Evolutionary conservation across 2,888 invertebrate genomes (phyloP), one percentile per base, ranked within the genome.

Genomic region (Marasmarcha lunaedactyla): DNA sequence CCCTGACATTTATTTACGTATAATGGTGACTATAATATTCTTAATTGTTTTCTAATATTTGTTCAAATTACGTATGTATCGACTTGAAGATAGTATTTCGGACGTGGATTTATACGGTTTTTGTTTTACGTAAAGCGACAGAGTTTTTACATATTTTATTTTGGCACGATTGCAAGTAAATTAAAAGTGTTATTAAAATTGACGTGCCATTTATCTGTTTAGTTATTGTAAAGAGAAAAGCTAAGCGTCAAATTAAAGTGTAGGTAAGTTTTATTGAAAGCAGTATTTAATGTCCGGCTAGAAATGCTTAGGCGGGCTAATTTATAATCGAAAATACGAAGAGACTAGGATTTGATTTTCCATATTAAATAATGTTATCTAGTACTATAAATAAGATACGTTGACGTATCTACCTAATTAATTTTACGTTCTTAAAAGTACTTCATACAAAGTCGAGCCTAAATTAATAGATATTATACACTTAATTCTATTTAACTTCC

Each of bases 1-100:
- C 91, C 91, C 91, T 91, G 91, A 90, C 90, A 90, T 88, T 89
- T 90, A 90, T 90, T 91, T 91, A 91, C 91, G 91, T 91, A 91
- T 91, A 88, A 90, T 89, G 89, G 90, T 89, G 89, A 78, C 76
- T 81, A 81, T 72, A 62, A 76, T n/a, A 76, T 63, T 70, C 77
- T 81, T 79, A 71, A 57, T 66, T 66, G 70, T 63, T 59, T 59
- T 55, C 70, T 72, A 74, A 68, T 65, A 65, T 66, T 77, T 78
- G 73, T 66, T 74, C 67, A 54, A 57, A 55, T 76, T 73, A 76
- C 72, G 71, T 76, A 76, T 71, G 71, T 76, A 76, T 72, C 57
- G 55, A 59, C 52, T 58, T 59, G 54, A 59, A 52, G 44, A 42
- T 49, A n/a, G n/a, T 46, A 42, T 48, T 45, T 50, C 54, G 54